A percentile compares a stretch with the other conserved stretches of the same genome.
phyloP scores from a whole-genome alignment of 2,888 invertebrate genomes.

The Chydorus sphaericus region DNA sequence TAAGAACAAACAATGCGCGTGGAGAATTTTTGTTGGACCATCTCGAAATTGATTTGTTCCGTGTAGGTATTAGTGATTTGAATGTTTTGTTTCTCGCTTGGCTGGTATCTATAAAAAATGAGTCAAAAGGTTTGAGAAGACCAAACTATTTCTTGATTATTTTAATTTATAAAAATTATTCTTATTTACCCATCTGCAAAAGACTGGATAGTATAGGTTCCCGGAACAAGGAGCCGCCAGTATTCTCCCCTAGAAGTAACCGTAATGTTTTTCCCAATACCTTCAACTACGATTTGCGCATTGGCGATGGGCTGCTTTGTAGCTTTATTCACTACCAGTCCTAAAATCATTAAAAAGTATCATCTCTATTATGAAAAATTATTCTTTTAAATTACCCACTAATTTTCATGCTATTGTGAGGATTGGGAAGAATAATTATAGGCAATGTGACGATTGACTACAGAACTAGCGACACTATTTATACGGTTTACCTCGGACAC shows the following conservation, averaged over 20 bases:
- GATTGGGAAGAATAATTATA: too few species aligned
- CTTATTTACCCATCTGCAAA: constrained; percentile 45
- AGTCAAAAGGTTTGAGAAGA: neutral
- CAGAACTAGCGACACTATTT: neutral
- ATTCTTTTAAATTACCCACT: neutral
- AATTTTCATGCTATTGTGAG: too few species aligned
- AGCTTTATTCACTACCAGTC: constrained; percentile 70
- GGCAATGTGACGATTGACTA: too few species aligned
- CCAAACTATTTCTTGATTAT: too few species aligned
- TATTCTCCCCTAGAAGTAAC: constrained; percentile 45
- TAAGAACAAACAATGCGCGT: neutral
- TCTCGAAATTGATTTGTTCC: neutral
- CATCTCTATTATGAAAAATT: neutral
- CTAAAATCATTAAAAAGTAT: constrained; percentile 49
- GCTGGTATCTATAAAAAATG: neutral
- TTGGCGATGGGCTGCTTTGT: constrained; percentile 54
- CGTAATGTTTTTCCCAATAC: constrained; percentile 49
- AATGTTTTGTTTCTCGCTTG: neutral
- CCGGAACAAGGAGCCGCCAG: constrained; percentile 58
- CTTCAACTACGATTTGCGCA: constrained; percentile 58
- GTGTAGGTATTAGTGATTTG: neutral
- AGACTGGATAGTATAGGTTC: constrained; percentile 57
- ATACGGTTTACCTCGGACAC: constrained; percentile 47
- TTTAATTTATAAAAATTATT: too few species aligned
- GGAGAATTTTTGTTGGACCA: neutral